These are phyloP conservation scores for Syrmaticus mikado DNA, from an alignment of 2,113 vertebrate species.

Conservation along the genomic window DNA sequence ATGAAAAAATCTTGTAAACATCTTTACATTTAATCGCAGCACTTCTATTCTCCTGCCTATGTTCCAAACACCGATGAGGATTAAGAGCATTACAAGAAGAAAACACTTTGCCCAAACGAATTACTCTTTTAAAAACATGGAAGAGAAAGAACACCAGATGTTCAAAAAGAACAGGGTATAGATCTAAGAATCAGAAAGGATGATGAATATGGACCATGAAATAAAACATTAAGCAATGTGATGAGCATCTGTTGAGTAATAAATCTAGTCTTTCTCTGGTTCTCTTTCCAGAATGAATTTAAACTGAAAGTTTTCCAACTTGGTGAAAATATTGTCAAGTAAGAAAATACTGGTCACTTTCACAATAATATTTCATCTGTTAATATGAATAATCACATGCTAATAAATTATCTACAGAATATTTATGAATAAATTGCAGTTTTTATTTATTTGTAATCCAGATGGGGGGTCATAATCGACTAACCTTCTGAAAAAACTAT, in stretches of 20 bases:
- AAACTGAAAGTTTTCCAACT: background rate
- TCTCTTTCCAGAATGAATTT: slow-evolving; percentile 36
- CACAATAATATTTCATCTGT: background rate
- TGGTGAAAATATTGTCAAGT: background rate
- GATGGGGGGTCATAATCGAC: background rate
- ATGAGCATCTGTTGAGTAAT: slow-evolving; percentile 69
- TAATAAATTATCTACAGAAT: background rate
- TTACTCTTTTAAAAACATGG: slow-evolving; percentile 47
- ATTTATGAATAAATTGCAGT: background rate
- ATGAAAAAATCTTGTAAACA: slow-evolving; percentile 26
- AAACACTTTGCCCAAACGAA: slow-evolving; percentile 42
- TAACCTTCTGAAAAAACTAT: background rate
- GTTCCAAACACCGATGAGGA: slow-evolving; percentile 36
- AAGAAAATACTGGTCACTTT: background rate
- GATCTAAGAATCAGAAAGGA: slow-evolving; percentile 55
- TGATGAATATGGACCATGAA: slow-evolving; percentile 62
- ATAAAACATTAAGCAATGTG: slow-evolving; percentile 62
- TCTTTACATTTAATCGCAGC: slow-evolving; percentile 12
- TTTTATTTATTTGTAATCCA: background rate
- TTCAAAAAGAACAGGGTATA: slow-evolving; percentile 60
- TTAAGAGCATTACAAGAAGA: slow-evolving; percentile 56
- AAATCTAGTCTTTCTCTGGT: background rate
- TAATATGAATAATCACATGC: background rate
- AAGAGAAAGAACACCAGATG: slow-evolving; percentile 66
- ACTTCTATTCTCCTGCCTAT: background rate